A percentile compares a stretch with the other conserved stretches of the same genome.
Evolutionary conservation across 2,888 invertebrate genomes (phyloP).

Genomic region (Pandemis corylana): DNA sequence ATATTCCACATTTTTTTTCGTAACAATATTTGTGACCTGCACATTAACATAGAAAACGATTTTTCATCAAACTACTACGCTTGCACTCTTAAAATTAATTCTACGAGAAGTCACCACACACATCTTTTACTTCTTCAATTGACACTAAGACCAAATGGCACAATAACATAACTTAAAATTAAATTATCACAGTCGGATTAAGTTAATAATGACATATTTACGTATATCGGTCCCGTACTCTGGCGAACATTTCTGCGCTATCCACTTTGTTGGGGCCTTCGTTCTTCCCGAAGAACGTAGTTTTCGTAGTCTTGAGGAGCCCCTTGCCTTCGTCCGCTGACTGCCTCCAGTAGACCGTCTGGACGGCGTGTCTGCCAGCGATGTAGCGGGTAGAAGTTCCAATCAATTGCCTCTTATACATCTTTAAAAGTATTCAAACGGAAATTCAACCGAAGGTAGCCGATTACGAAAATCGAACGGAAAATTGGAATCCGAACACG

Average conservation of each 20-base stretch:
- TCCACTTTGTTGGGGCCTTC: conserved; percentile 76
- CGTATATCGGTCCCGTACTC: conserved; percentile 74
- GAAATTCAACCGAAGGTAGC: conserved; percentile 36
- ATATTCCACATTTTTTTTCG: too few species aligned
- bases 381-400: conserved; percentile 90
- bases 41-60: not conserved
- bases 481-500: conserved; percentile 37
- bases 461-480: conserved; percentile 30
- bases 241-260: conserved; percentile 78
- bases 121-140: not conserved
- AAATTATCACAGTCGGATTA: conserved; percentile 47
- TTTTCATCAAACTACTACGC: not conserved
- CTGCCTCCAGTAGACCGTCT: conserved; percentile 91
- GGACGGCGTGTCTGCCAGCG: conserved; percentile 89
- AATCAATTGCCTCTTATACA: conserved; percentile 85
- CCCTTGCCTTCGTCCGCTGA: conserved; percentile 76
- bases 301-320: conserved; percentile 83
- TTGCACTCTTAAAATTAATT: not conserved
- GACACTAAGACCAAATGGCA: not conserved
- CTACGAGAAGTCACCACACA: not conserved
- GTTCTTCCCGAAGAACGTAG: conserved; percentile 84
- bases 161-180: conserved; percentile 28
- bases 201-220: conserved; percentile 45
- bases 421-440: conserved; percentile 47
- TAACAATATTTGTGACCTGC: conserved; percentile 17